Percentiles rank a stretch among this genome's conserved stretches.
Evolutionary conservation across 2,888 invertebrate genomes (phyloP).

Genomic region (Machimus rusticus): DNA sequence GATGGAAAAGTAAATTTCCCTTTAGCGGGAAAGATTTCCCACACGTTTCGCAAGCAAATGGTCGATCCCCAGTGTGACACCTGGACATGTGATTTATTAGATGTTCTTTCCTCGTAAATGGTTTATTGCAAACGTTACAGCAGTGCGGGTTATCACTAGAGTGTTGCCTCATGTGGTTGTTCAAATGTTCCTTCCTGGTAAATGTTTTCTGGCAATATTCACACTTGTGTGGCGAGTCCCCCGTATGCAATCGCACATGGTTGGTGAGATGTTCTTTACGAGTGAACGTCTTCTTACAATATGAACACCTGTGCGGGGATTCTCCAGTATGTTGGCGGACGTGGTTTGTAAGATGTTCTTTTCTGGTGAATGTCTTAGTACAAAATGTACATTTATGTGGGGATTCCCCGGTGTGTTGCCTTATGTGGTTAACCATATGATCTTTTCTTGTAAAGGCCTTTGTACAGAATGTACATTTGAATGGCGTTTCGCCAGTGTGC

Average conservation of each 20-base stretch:
- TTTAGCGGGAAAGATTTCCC: slow-evolving; percentile 87
- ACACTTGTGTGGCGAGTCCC: slow-evolving; percentile 86
- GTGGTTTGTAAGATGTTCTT: slow-evolving; percentile 87
- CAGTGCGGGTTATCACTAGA: slow-evolving; percentile 88
- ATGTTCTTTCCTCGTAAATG: slow-evolving; percentile 86
- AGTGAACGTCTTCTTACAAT: slow-evolving; percentile 70
- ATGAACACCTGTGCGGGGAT: slow-evolving; percentile 68
- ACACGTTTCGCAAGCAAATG: slow-evolving; percentile 84
- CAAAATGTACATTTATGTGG: slow-evolving; percentile 88
- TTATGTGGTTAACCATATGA: slow-evolving; percentile 77
- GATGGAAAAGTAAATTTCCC: slow-evolving; percentile 85
- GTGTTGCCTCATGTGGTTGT: slow-evolving; percentile 86
- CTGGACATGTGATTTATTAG: slow-evolving; percentile 81
- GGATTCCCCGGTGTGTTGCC: slow-evolving; percentile 83
- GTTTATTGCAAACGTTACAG: slow-evolving; percentile 84
- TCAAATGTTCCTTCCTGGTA: slow-evolving; percentile 84
- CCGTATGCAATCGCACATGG: slow-evolving; percentile 81
- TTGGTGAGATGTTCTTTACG: slow-evolving; percentile 87
- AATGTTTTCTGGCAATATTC: slow-evolving; percentile 87
- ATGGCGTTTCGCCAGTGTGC: slow-evolving; percentile 86
- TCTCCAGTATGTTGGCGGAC: slow-evolving; percentile 83
- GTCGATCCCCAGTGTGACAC: slow-evolving; percentile 78
- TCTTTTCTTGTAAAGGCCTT: slow-evolving; percentile 87
- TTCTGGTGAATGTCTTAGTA: slow-evolving; percentile 80
- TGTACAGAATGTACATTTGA: slow-evolving; percentile 83